Evolutionary conservation across 2,113 vertebrate species (phyloP).

Genomic region (Clarias batrachus): DNA sequence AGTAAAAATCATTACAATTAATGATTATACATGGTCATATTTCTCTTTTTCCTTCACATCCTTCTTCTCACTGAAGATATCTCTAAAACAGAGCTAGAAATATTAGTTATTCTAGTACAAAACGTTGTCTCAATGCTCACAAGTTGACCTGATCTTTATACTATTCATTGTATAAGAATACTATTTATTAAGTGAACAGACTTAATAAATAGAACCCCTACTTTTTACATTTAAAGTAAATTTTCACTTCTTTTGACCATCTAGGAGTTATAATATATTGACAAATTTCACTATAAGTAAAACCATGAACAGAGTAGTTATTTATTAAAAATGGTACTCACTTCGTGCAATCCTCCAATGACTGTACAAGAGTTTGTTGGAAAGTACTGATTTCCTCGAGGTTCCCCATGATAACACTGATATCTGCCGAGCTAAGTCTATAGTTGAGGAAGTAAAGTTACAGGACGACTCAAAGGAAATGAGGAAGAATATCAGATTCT

Average conservation of each 20-base stretch:
- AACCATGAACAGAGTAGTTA: slow-evolving; percentile 12
- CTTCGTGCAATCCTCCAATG: slow-evolving; percentile 96
- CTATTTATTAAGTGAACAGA: background rate
- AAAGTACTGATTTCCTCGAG: slow-evolving; percentile 96
- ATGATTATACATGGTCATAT: background rate
- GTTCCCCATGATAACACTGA: slow-evolving; percentile 88
- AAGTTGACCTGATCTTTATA: background rate
- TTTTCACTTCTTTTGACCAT: background rate
- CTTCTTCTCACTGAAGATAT: background rate
- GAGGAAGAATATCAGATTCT: background rate
- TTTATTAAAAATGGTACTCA: slow-evolving; percentile 68
- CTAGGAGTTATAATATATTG: slow-evolving; percentile 49
- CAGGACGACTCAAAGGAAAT: background rate
- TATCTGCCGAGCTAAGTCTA: slow-evolving; percentile 82
- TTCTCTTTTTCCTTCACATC: background rate
- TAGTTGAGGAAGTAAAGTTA: slow-evolving; percentile 11
- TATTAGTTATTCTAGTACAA: background rate
- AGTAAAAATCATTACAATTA: background rate
- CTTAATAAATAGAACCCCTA: no score
- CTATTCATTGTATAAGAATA: no score
- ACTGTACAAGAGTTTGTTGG: slow-evolving; percentile 95
- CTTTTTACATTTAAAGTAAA: background rate
- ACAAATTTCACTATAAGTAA: background rate
- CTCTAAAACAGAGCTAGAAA: background rate
- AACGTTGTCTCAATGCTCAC: background rate